Base-by-base conservation (phyloP, 2,113 vertebrate species). In the Thamnaconus septentrionalis region DNA sequence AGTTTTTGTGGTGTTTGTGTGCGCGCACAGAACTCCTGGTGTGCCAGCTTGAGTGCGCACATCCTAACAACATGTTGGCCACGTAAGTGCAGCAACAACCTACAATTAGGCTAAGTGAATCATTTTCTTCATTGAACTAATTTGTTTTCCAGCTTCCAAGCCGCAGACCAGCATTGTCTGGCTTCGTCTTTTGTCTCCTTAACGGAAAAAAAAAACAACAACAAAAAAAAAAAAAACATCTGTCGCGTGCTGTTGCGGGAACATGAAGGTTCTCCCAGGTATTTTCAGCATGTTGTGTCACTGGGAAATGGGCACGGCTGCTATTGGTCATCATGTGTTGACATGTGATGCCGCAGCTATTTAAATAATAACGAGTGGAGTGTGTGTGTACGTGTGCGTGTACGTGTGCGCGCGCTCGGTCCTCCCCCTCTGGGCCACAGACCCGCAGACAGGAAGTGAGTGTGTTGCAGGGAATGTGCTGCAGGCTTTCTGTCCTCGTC, bases 401-500 rank as follows among this genome's bases (percentile, higher is more conserved):
- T 64, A 12, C 55, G 44, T 75, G 74, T 74, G 72, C 56, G 74
- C 59, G 64, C 61, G 47, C 64, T 59, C 71, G 80, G 69, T 71
- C 72, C 64, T 83, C 79, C 77, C 85, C 71, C 79, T 82, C 80
- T 70, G 64, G 63, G 56, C 71, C 88, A 85, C 87, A 85, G 85
- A 63, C 68, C 77, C 64, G 10, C 71, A 82, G 84, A 88, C 88
- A 91, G 91, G 91, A 91, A 92, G 88, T 87, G 87, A 83, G 78
- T 77, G 85, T 87, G 81, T 81, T 84, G 66, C 73, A 82, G 86
- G 86, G 86, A 91, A 90, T 90, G 89, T 84, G 86, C 86, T 89
- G 73, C 74, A 86, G 84, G 85, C 86, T 71, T 72, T 75, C 74
- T 74, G 79, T 61, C 59, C 59, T 66, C 42, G 0, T 64, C 65